Evolutionary conservation across 1,140 invertebrate genomes (phyloP).

Genomic region (Phymorhynchus buccinoides): DNA sequence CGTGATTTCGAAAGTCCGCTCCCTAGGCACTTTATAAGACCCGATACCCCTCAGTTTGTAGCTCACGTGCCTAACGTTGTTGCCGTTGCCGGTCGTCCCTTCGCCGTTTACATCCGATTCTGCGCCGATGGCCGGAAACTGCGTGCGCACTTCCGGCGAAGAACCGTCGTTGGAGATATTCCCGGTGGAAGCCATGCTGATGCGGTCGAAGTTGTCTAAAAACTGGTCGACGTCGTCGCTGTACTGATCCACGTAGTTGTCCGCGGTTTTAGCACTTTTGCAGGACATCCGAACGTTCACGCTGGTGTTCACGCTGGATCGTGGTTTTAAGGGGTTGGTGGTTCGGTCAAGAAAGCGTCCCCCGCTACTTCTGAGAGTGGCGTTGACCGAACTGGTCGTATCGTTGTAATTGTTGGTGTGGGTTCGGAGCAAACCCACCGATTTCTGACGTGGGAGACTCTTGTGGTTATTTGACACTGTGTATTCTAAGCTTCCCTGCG

Average conservation of each 20-base stretch:
- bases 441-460: neutral
- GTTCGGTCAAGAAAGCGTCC: neutral
- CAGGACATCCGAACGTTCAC: neutral
- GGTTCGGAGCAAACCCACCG: neutral
- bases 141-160: conserved; percentile 32
- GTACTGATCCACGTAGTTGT: neutral
- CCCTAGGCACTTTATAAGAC: conserved; percentile 35
- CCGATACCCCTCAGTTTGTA: conserved; percentile 14
- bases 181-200: conserved; percentile 24
- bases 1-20: conserved; percentile 60
- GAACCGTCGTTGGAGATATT: neutral
- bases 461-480: neutral
- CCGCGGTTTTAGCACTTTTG: neutral
- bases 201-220: neutral
- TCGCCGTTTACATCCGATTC: conserved; percentile 9
- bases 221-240: neutral
- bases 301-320: neutral
- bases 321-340: neutral
- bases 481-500: neutral
- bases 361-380: neutral
- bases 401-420: too few species aligned
- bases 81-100: neutral
- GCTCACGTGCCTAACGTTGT: conserved; percentile 13
- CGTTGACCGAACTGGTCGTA: conserved; percentile 24
- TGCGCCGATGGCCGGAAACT: conserved; percentile 45